phyloP scores from a whole-genome alignment of 2,113 vertebrate species.

The Colossoma macropomum region DNA sequence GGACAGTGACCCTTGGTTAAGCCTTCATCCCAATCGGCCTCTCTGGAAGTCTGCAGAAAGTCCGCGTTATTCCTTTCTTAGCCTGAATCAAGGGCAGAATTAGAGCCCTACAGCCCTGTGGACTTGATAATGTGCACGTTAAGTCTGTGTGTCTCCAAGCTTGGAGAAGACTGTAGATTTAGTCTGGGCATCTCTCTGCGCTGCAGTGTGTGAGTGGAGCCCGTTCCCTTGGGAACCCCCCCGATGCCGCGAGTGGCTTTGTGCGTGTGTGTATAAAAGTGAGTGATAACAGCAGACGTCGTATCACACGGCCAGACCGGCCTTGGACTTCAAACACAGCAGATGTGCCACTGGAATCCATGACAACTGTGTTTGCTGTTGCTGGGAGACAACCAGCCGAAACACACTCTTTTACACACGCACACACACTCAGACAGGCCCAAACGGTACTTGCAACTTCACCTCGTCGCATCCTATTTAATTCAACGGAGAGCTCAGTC shows the following conservation, averaged over 20 bases:
- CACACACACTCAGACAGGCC: constrained; percentile 19
- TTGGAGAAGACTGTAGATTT: no score
- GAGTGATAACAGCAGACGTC: constrained; percentile 59
- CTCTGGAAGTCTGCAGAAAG: no score
- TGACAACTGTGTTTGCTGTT: constrained; percentile 45
- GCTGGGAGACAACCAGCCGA: constrained; percentile 25
- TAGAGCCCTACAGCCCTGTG: no score
- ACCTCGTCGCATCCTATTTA: no score
- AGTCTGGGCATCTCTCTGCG: no score
- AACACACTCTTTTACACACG: constrained; percentile 36
- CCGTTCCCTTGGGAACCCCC: constrained; percentile 49
- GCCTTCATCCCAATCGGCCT: no score
- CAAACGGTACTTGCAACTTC: neutral
- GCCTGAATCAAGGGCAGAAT: no score
- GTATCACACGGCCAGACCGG: constrained; percentile 60
- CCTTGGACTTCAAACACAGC: constrained; percentile 62
- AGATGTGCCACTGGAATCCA: constrained; percentile 49
- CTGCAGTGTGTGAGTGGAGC: neutral
- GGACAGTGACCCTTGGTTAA: no score
- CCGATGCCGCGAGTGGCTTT: constrained; percentile 33
- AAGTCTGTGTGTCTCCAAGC: no score
- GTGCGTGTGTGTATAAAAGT: neutral
- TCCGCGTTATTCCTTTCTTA: no score
- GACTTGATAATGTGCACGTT: no score
- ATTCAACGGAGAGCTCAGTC: no score